Evolutionary conservation across 2,797 vertebrate genomes (phyloP).

Genomic region (Knipowitschia caucasica): DNA sequence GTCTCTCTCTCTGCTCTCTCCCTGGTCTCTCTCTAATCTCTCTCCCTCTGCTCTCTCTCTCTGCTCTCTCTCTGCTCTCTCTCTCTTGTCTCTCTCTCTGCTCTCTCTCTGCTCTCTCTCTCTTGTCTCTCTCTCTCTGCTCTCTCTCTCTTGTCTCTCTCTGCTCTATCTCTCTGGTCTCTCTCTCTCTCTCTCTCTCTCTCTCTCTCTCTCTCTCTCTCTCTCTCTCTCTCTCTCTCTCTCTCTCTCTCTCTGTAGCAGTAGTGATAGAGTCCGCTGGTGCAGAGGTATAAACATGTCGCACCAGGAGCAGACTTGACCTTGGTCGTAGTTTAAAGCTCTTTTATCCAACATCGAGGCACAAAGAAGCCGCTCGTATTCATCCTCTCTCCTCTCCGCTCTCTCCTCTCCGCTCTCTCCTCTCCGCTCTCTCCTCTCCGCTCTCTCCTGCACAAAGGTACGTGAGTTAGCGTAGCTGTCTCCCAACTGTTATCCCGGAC

Average conservation of each 20-base stretch:
- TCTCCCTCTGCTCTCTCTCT: too few species aligned
- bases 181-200: too few species aligned
- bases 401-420: background rate
- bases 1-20: too few species aligned
- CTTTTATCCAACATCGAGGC: constrained; percentile 54
- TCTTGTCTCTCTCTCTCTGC: too few species aligned
- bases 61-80: too few species aligned
- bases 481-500: background rate
- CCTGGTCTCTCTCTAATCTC: too few species aligned
- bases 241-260: constrained; percentile 1
- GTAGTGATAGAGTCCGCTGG: background rate
- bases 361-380: constrained; percentile 25
- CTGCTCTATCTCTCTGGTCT: too few species aligned
- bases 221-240: too few species aligned
- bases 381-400: constrained; percentile 17
- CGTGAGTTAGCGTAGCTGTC: background rate
- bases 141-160: too few species aligned
- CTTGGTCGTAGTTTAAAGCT: constrained; percentile 74
- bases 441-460: constrained; percentile 3
- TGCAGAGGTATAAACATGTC: constrained; percentile 56
- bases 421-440: constrained; percentile 10
- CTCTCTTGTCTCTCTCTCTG: too few species aligned
- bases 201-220: too few species aligned
- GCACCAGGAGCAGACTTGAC: constrained; percentile 50
- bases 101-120: too few species aligned